Evolutionary conservation across 2,113 vertebrate species (phyloP), one percentile per base, ranked within the genome.

Genomic region (Aldabrachelys gigantea): DNA sequence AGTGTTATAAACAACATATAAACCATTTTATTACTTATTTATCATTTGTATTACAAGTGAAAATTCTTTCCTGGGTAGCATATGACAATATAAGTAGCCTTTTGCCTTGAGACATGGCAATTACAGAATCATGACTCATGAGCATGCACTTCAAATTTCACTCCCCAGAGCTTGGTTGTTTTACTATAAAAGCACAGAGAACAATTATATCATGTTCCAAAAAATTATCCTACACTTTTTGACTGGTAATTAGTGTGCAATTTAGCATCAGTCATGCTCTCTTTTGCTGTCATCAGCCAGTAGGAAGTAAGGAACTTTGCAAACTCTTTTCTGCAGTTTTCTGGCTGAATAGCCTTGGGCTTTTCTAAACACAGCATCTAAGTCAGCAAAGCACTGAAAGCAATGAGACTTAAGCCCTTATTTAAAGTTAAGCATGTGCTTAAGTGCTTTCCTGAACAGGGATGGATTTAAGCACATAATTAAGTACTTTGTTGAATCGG

Each of bases 401-500:
- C 47, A 80, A 80, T 52, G 10, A 1, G 31, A 47, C 6, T 87
- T 81, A 3, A 82, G 0, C 10, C 38, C 0, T 0, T 57, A 56
- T 16, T 76, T 79, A 21, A 80, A 78, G n/a, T 22, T 35, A 76
- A 86, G 52, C 35, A n/a, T 44, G 84, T 83, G 3, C 35, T 87
- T 25, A 17, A 89, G 31, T 50, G 87, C 22, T 6, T 91, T 90
- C 75, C 29, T 65, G 92, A 96, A 87, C 31, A 89, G 78, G 13
- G 4, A 52, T 19, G 31, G 3, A 4, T 62, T 62, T 27, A 47
- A 82, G 10, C 25, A 17, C 8, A 1, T 76, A 12, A 69, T 76
- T 82, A 56, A 80, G 25, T 59, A 19, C 1, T 29, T 69, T 47
- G 27, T n/a, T 59, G 59, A 62, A 31, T 35, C 31, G 10, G 29